These are phyloP conservation scores for Hylaeus anthracinus DNA, from an alignment of 1,140 invertebrate genomes.

Conservation along the genomic window DNA sequence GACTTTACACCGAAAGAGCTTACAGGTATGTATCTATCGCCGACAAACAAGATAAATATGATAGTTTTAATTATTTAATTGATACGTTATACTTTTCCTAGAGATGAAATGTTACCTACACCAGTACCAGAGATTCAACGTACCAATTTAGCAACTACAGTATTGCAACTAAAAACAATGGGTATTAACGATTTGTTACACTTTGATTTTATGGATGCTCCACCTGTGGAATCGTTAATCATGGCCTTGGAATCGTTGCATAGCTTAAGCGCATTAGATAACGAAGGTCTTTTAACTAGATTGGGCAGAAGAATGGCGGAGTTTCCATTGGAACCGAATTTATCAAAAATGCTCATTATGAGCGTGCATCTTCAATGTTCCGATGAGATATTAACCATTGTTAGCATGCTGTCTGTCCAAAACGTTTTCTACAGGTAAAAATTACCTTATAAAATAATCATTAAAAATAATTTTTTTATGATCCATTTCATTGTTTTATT, in stretches of 20 bases:
- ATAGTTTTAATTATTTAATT: not conserved
- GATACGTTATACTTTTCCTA: slow-evolving; percentile 15
- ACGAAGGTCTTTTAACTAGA: slow-evolving; percentile 96
- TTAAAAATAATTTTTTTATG: no score
- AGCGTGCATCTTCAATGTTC: slow-evolving; percentile 99
- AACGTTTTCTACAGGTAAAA: slow-evolving; percentile 96
- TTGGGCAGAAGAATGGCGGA: slow-evolving; percentile 99
- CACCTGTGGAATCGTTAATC: slow-evolving; percentile 97
- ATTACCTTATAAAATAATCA: no score
- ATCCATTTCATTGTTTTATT: slow-evolving; percentile 6
- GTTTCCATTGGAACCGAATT: slow-evolving; percentile 98
- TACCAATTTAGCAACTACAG: slow-evolving; percentile 98
- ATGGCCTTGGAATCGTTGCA: slow-evolving; percentile 99
- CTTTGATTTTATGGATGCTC: slow-evolving; percentile 99
- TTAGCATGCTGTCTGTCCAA: slow-evolving; percentile 99
- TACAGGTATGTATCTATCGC: slow-evolving; percentile 81
- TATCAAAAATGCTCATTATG: slow-evolving; percentile 99
- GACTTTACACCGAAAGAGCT: slow-evolving; percentile 99
- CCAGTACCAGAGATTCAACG: slow-evolving; percentile 99
- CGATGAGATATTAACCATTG: slow-evolving; percentile 98
- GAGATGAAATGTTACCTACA: slow-evolving; percentile 99
- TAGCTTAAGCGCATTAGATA: slow-evolving; percentile 97
- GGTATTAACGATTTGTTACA: slow-evolving; percentile 99
- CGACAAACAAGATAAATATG: not conserved
- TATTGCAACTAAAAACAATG: slow-evolving; percentile 98